Percentiles rank a stretch among this genome's conserved stretches.
phyloP scores from a whole-genome alignment of 2,797 vertebrate species.

The Epinephelus awoara region DNA sequence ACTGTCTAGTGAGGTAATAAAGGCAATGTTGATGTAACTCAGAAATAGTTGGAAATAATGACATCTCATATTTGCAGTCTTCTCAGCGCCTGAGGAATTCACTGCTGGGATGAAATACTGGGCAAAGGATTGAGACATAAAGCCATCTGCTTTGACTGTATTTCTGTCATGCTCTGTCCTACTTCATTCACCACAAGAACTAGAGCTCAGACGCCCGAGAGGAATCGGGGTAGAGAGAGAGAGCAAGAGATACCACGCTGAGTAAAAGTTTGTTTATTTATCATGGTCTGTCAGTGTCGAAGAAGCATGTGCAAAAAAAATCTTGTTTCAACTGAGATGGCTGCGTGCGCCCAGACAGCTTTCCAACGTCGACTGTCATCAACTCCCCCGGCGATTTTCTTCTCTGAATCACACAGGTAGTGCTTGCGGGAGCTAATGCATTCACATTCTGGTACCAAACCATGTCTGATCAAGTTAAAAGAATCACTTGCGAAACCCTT shows the following conservation, averaged over 20 bases:
- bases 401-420: constrained; percentile 39
- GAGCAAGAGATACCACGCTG: constrained; percentile 21
- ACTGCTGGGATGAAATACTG: constrained; percentile 47
- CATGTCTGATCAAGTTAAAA: constrained; percentile 47
- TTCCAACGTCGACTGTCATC: constrained; percentile 39
- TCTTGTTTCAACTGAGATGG: constrained; percentile 26
- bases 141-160: constrained; percentile 68
- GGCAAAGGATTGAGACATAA: constrained; percentile 65
- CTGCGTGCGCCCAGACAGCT: constrained; percentile 11
- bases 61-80: constrained; percentile 37
- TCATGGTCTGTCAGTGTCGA: constrained; percentile 48
- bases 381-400: constrained; percentile 10
- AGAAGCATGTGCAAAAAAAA: constrained; percentile 29
- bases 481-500: constrained; percentile 13
- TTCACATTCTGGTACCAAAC: constrained; percentile 31
- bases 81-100: constrained; percentile 40
- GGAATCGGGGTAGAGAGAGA: constrained; percentile 6
- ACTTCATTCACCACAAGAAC: constrained; percentile 55
- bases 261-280: constrained; percentile 67
- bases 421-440: constrained; percentile 21
- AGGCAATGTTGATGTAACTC: constrained; percentile 27
- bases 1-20: constrained; percentile 29
- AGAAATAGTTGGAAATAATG: constrained; percentile 51
- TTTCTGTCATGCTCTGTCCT: constrained; percentile 65
- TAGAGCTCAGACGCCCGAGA: constrained; percentile 28